These are phyloP conservation scores for Trichopoda pennipes DNA, from an alignment of 2,888 invertebrate species.

Conservation along the genomic window DNA sequence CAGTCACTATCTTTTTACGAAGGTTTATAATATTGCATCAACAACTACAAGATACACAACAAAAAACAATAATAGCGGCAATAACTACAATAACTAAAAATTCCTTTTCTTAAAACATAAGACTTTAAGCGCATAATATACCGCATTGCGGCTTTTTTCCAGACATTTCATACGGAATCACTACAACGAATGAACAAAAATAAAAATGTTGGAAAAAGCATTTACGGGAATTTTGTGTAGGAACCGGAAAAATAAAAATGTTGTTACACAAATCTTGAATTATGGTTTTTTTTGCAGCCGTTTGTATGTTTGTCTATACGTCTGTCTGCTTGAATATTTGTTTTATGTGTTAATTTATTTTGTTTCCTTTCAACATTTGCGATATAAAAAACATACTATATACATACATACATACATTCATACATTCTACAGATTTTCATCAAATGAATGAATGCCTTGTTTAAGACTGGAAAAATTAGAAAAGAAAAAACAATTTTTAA, in stretches of 20 bases:
- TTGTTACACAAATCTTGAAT: slow-evolving; percentile 8
- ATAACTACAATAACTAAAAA: slow-evolving; percentile 8
- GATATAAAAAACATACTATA: slow-evolving; percentile 1
- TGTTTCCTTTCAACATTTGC: slow-evolving; percentile 29
- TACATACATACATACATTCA: too few relatives aligned
- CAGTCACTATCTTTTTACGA: neutral
- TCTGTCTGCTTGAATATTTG: neutral
- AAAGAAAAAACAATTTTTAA: neutral
- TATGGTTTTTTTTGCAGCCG: neutral
- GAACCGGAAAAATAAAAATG: slow-evolving; percentile 40
- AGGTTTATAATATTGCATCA: neutral
- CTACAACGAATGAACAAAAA: slow-evolving; percentile 48
- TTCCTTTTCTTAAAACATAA: slow-evolving; percentile 50
- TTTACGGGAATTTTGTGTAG: slow-evolving; percentile 62
- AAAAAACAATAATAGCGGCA: slow-evolving; percentile 14
- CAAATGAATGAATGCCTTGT: neutral
- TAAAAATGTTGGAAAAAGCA: slow-evolving; percentile 31
- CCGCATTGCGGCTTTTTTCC: slow-evolving; percentile 77
- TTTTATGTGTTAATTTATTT: slow-evolving; percentile 27
- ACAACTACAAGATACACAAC: slow-evolving; percentile 24
- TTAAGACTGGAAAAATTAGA: neutral
- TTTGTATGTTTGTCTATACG: neutral
- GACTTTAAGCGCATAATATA: slow-evolving; percentile 75
- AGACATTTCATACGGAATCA: slow-evolving; percentile 62
- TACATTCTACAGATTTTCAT: slow-evolving; percentile 17